Percentiles rank a stretch among this genome's conserved stretches.
phyloP scores from a whole-genome alignment of 2,113 vertebrate species.

The Gymnogyps californianus region DNA sequence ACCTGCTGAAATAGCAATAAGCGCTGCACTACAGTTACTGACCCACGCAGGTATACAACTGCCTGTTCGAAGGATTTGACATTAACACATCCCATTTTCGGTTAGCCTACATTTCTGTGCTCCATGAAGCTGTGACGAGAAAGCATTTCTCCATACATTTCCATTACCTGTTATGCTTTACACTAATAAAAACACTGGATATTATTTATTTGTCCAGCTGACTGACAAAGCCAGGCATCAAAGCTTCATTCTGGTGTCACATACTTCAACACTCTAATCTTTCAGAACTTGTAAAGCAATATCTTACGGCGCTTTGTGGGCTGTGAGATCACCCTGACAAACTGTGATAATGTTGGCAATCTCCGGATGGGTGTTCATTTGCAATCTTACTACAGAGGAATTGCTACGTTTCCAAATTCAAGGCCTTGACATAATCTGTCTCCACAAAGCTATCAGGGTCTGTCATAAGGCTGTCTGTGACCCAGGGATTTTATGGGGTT shows the following conservation, averaged over 20 bases:
- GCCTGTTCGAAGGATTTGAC: background rate
- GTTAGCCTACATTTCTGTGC: background rate
- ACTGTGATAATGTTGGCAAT: constrained; percentile 68
- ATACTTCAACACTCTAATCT: constrained; percentile 62
- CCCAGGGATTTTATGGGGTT: constrained; percentile 46
- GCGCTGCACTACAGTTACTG: background rate
- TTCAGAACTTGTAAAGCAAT: constrained; percentile 64
- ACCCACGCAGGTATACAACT: background rate
- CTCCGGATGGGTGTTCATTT: constrained; percentile 64
- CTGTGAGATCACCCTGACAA: constrained; percentile 64
- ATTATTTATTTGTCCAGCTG: constrained; percentile 56
- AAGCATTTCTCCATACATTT: background rate
- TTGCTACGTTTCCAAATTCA: constrained; percentile 49
- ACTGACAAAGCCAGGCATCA: constrained; percentile 57
- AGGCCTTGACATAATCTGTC: constrained; percentile 55
- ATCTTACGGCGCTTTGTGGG: constrained; percentile 38
- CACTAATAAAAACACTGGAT: constrained; percentile 34
- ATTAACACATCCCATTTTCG: background rate
- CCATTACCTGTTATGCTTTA: constrained; percentile 46
- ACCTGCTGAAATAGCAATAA: background rate
- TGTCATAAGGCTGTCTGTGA: constrained; percentile 42
- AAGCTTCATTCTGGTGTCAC: constrained; percentile 52
- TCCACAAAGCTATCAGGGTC: constrained; percentile 46
- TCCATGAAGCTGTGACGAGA: background rate
- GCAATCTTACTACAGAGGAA: constrained; percentile 56